Evolutionary conservation across 2,113 vertebrate genomes (phyloP).

Genomic region (Xiphophorus hellerii): DNA sequence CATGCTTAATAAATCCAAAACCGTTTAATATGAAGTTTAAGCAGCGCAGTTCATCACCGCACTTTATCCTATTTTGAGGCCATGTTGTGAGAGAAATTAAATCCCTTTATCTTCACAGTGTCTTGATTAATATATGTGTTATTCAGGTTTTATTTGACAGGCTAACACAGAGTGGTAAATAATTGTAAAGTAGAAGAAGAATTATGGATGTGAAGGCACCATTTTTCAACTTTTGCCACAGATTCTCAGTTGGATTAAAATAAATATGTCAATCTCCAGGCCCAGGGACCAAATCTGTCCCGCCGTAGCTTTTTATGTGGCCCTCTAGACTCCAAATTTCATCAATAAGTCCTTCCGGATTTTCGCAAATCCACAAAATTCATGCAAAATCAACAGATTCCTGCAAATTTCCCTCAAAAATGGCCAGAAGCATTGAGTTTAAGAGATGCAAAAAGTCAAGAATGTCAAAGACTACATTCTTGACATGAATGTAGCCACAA

Average conservation of each 20-base stretch:
- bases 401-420: too few species aligned
- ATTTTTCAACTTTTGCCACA: background rate
- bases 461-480: background rate
- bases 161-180: too few species aligned
- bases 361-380: too few species aligned
- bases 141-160: too few species aligned
- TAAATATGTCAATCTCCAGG: too few species aligned
- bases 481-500: too few species aligned
- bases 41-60: constrained; percentile 19
- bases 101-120: background rate
- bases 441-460: background rate
- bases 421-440: too few species aligned
- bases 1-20: constrained; percentile 40
- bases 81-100: background rate
- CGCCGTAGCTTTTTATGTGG: background rate
- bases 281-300: too few species aligned
- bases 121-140: background rate
- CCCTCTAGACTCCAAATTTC: too few species aligned
- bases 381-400: too few species aligned
- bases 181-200: background rate
- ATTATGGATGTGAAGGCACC: background rate
- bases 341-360: too few species aligned
- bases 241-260: background rate
- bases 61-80: constrained; percentile 34
- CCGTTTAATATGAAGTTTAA: constrained; percentile 19